Evolutionary conservation across 2,797 vertebrate species (phyloP).

Genomic region (Antrozous pallidus): DNA sequence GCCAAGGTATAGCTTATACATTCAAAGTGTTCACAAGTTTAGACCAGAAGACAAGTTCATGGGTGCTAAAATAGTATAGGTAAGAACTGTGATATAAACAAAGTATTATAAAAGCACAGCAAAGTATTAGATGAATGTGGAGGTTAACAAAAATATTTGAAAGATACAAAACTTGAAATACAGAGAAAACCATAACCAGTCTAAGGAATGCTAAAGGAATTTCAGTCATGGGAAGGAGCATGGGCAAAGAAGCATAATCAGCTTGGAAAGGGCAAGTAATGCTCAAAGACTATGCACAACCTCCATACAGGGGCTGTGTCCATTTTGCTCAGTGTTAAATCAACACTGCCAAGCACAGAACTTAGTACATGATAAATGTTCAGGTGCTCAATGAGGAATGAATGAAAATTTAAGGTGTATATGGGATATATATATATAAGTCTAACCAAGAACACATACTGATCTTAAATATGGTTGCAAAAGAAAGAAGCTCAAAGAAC

Average conservation of each 20-base stretch:
- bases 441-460: background rate
- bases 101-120: background rate
- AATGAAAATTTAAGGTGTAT: background rate
- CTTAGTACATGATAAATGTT: rapidly evolving
- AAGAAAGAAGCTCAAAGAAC: background rate
- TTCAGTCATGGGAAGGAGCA: background rate
- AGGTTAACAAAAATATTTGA: background rate
- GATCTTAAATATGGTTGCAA: background rate
- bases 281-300: background rate
- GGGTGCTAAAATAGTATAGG: background rate
- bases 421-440: background rate
- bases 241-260: background rate
- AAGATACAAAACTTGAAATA: background rate
- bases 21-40: background rate
- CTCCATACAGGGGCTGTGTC: background rate
- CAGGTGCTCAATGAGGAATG: background rate
- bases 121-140: background rate
- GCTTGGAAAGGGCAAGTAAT: background rate
- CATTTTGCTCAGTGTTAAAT: background rate
- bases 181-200: background rate
- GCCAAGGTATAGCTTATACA: background rate
- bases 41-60: background rate
- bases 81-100: background rate
- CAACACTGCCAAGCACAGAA: background rate
- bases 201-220: background rate